A percentile compares a stretch with the other conserved stretches of the same genome.
phyloP scores from a whole-genome alignment of 2,113 vertebrate species.

The Mohoua ochrocephala region DNA sequence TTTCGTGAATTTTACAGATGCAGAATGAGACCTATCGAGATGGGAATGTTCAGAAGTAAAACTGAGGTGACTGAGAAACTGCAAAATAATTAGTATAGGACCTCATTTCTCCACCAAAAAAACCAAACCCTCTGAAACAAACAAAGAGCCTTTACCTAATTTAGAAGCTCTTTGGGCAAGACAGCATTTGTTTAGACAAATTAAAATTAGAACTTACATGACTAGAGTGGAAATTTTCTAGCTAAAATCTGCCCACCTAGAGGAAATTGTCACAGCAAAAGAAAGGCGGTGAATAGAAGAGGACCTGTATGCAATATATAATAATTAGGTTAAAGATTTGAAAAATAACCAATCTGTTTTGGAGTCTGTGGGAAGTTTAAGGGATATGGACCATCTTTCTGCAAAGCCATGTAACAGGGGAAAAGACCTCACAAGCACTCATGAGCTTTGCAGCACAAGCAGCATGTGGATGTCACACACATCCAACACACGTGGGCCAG shows the following conservation, averaged over 20 bases:
- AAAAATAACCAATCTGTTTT: neutral
- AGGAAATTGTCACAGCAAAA: neutral
- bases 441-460: neutral
- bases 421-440: neutral
- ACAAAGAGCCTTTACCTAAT: neutral
- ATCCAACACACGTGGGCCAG: neutral
- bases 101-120: neutral
- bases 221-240: neutral
- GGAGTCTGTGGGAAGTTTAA: neutral
- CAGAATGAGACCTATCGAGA: neutral
- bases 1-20: neutral
- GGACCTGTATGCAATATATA: neutral
- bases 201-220: neutral
- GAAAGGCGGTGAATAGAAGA: neutral
- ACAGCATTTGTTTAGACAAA: neutral
- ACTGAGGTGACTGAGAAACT: neutral
- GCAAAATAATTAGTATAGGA: neutral
- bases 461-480: neutral
- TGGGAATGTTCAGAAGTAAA: neutral
- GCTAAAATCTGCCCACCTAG: neutral
- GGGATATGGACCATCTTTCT: neutral
- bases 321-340: neutral
- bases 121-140: rapidly evolving
- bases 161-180: neutral
- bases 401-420: neutral